These are phyloP conservation scores for Troglohyphantes excavatus DNA, from an alignment of 2,888 invertebrate genomes.

Conservation along the genomic window DNA sequence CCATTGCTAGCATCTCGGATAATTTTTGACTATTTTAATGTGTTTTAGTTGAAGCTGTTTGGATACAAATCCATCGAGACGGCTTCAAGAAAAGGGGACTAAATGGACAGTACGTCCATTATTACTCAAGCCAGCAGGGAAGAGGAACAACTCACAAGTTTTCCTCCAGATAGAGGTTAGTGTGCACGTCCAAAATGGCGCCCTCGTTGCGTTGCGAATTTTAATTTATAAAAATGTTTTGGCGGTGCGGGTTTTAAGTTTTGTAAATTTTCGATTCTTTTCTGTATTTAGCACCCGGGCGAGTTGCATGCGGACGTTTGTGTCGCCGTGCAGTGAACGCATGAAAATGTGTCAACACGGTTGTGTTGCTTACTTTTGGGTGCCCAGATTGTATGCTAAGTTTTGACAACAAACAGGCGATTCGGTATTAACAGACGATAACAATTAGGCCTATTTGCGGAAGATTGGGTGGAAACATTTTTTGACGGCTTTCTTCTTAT, in stretches of 20 bases:
- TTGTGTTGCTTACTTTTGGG: slow-evolving; percentile 36
- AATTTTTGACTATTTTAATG: slow-evolving; percentile 70
- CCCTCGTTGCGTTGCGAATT: slow-evolving; percentile 73
- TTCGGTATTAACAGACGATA: slow-evolving; percentile 28
- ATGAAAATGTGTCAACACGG: neutral
- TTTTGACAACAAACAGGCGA: slow-evolving; percentile 77
- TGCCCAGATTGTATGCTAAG: slow-evolving; percentile 33
- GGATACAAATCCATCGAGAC: slow-evolving; percentile 77
- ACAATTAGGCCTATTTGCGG: slow-evolving; percentile 61
- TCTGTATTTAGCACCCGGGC: neutral
- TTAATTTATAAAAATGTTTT: slow-evolving; percentile 45
- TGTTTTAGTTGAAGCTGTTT: slow-evolving; percentile 77
- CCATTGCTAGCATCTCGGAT: slow-evolving; percentile 78
- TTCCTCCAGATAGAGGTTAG: slow-evolving; percentile 79
- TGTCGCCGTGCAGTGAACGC: neutral
- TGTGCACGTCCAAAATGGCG: slow-evolving; percentile 78
- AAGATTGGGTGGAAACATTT: neutral
- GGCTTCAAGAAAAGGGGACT: slow-evolving; percentile 77
- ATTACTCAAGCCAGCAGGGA: slow-evolving; percentile 99
- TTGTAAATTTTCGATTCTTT: slow-evolving; percentile 15
- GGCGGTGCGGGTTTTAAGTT: slow-evolving; percentile 14
- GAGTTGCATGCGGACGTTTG: neutral
- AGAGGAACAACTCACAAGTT: slow-evolving; percentile 86
- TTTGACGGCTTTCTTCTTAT: too few species aligned
- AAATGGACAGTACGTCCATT: slow-evolving; percentile 99